phyloP scores from a whole-genome alignment of 2,888 invertebrate genomes.

The Brachyptera risi region DNA sequence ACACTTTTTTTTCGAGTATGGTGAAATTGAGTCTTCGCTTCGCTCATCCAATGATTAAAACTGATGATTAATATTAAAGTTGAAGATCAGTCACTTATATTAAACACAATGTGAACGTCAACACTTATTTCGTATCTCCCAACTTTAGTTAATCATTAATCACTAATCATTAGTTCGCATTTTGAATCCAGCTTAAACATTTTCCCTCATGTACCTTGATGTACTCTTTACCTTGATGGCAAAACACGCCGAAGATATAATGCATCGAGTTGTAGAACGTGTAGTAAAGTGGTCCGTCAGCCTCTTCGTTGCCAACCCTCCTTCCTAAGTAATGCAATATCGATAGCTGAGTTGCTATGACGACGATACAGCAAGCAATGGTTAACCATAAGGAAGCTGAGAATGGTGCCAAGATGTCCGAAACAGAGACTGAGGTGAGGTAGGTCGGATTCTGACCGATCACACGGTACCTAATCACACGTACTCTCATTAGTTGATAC shows the following conservation, averaged over 20 bases:
- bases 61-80: too few relatives aligned
- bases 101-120: too few relatives aligned
- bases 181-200: too few relatives aligned
- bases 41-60: too few relatives aligned
- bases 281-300: slow-evolving; percentile 10
- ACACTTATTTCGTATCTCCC: too few relatives aligned
- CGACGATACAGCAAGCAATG: not conserved
- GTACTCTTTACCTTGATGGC: slow-evolving; percentile 40
- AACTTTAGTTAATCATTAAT: too few relatives aligned
- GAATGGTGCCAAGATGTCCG: slow-evolving; percentile 10
- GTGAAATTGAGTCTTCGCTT: too few relatives aligned
- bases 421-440: not conserved
- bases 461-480: slow-evolving; percentile 13
- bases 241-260: slow-evolving; percentile 36
- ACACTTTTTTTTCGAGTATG: too few relatives aligned
- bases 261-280: slow-evolving; percentile 19
- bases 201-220: too few relatives aligned
- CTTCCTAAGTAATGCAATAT: slow-evolving; percentile 14
- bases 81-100: too few relatives aligned
- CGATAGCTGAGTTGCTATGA: not conserved
- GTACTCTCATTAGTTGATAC: too few relatives aligned
- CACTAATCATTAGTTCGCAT: too few relatives aligned
- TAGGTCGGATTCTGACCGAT: not conserved
- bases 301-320: slow-evolving; percentile 19
- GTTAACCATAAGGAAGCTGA: not conserved